Evolutionary conservation across 2,888 invertebrate species (phyloP).

Genomic region (Oithona nana): DNA sequence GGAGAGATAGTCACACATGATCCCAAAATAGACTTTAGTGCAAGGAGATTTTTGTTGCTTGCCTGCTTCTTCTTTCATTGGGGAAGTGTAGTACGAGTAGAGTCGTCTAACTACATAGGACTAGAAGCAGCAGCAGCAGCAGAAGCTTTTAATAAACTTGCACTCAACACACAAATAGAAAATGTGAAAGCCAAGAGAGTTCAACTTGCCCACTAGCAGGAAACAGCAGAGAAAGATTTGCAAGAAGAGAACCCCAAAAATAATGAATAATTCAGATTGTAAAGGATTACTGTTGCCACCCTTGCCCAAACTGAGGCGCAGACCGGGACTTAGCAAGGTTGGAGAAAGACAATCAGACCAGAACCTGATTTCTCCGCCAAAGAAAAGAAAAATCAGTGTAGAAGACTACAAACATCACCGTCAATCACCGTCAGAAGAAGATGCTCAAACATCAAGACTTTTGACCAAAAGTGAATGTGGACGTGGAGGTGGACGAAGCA

Average conservation of each 20-base stretch:
- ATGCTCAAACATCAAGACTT: neutral
- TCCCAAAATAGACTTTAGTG: no score
- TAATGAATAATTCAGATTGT: no score
- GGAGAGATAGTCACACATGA: no score
- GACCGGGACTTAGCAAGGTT: neutral
- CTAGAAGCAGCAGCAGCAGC: neutral
- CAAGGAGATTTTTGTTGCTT: no score
- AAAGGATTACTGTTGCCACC: neutral
- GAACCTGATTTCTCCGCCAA: no score
- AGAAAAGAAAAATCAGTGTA: neutral
- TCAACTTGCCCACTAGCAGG: no score
- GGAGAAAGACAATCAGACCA: neutral
- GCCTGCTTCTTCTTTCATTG: no score
- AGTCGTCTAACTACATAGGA: no score
- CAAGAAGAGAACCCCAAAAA: no score
- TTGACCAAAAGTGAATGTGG: conserved; percentile 1
- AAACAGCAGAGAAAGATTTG: no score
- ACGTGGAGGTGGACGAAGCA: neutral
- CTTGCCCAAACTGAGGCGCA: neutral
- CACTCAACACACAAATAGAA: neutral
- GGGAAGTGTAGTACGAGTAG: no score
- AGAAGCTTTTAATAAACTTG: neutral
- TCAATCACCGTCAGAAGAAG: no score
- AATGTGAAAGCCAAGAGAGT: neutral
- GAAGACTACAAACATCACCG: neutral